Conservation (phyloP, 2,113 vertebrate species). For the Picathartes gymnocephalus region DNA sequence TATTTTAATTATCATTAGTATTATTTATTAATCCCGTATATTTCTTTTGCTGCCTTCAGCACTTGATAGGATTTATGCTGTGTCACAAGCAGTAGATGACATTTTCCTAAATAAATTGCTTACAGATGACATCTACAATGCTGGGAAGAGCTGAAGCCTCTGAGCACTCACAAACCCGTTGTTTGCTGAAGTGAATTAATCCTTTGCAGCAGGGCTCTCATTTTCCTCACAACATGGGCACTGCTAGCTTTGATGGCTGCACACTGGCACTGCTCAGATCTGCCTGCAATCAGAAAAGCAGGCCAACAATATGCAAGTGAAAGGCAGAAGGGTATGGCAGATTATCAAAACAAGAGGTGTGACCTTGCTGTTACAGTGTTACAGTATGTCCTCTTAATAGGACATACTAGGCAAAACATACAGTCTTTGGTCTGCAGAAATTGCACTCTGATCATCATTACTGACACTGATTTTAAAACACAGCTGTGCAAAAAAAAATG, state of each 20-base stretch:
- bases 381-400: not conserved
- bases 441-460: not conserved
- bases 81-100: not conserved
- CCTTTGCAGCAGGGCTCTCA: not conserved
- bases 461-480: not conserved
- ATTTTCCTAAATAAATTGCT: not conserved
- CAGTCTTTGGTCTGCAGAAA: not conserved
- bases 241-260: not conserved
- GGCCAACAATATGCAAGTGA: not conserved
- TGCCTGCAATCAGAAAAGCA: not conserved
- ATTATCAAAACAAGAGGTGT: not conserved
- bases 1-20: not conserved
- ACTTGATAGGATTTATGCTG: not conserved
- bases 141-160: not conserved
- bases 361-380: not conserved
- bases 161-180: not conserved
- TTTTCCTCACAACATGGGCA: not conserved
- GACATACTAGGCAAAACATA: not conserved
- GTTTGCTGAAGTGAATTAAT: slow-evolving; percentile 31
- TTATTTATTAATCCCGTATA: not conserved
- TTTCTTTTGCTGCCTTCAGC: not conserved
- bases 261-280: not conserved
- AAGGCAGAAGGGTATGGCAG: not conserved
- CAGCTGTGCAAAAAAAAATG: not conserved
- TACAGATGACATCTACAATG: not conserved